These are phyloP conservation scores for Yoshiicerus persimilis DNA, from an alignment of 1,140 invertebrate species.

Conservation along the genomic window DNA sequence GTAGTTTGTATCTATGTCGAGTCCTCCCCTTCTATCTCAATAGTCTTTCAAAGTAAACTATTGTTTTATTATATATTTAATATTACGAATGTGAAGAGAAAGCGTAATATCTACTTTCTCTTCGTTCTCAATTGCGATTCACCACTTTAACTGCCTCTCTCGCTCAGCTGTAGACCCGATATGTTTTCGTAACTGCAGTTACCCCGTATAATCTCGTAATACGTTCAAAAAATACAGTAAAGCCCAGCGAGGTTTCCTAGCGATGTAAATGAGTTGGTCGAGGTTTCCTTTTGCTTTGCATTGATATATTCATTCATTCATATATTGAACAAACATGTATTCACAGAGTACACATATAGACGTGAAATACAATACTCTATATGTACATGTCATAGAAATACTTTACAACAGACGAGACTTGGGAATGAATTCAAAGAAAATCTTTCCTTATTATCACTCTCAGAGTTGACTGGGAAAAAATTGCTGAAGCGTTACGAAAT, in stretches of 20 bases:
- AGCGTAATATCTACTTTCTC: neutral
- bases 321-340: too few species aligned
- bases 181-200: neutral
- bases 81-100: neutral
- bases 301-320: neutral
- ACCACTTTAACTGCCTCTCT: neutral
- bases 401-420: neutral
- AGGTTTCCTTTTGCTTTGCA: neutral
- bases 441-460: conserved; percentile 1
- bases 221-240: neutral
- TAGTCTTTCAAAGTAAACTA: neutral
- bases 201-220: neutral
- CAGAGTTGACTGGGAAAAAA: neutral
- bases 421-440: neutral
- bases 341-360: too few species aligned
- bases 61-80: neutral
- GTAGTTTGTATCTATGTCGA: neutral
- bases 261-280: neutral
- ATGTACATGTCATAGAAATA: neutral
- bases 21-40: neutral
- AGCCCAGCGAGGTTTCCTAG: neutral
- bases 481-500: neutral
- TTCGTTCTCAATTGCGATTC: neutral
- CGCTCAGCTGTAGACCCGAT: neutral
- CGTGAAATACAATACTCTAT: neutral